A percentile compares a stretch with the other conserved stretches of the same genome.
These are phyloP conservation scores for Selenia dentaria DNA, from an alignment of 2,888 invertebrate genomes.

Conservation along the genomic window DNA sequence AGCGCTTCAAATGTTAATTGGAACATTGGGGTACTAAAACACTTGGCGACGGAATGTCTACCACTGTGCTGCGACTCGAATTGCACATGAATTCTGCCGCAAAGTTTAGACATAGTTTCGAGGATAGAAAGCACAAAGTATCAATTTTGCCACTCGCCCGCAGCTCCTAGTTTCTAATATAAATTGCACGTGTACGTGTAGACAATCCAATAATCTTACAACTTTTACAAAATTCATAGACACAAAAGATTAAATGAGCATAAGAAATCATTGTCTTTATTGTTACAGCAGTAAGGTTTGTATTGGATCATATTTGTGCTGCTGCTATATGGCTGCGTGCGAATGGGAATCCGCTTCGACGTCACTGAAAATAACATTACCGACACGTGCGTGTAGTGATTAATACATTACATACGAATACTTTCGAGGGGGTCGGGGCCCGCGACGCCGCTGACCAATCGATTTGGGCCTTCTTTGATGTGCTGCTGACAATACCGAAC, in stretches of 20 bases:
- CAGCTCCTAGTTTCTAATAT: too few relatives aligned
- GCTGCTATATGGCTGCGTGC: slow-evolving; percentile 72
- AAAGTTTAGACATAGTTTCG: background rate
- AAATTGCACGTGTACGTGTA: too few relatives aligned
- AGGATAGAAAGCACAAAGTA: too few relatives aligned
- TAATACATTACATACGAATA: slow-evolving; percentile 49
- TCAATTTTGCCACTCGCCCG: background rate
- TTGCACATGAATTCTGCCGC: background rate
- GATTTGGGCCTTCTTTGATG: slow-evolving; percentile 26
- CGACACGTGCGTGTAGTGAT: slow-evolving; percentile 63
- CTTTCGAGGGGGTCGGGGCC: slow-evolving; percentile 36
- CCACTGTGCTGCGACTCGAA: background rate
- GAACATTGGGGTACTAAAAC: too few relatives aligned
- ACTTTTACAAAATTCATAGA: background rate
- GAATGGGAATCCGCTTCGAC: slow-evolving; percentile 67
- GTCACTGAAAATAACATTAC: slow-evolving; percentile 72
- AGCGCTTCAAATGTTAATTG: too few relatives aligned
- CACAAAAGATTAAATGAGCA: slow-evolving; percentile 10
- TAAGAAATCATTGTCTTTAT: slow-evolving; percentile 42
- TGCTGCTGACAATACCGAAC: background rate
- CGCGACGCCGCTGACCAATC: slow-evolving; percentile 20
- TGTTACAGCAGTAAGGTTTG: slow-evolving; percentile 64
- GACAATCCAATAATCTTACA: background rate
- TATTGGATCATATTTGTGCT: slow-evolving; percentile 46
- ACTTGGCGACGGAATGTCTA: background rate